These are phyloP conservation scores for Corythoichthys haematopterus DNA, from an alignment of 2,113 vertebrate species.

Conservation along the genomic window DNA sequence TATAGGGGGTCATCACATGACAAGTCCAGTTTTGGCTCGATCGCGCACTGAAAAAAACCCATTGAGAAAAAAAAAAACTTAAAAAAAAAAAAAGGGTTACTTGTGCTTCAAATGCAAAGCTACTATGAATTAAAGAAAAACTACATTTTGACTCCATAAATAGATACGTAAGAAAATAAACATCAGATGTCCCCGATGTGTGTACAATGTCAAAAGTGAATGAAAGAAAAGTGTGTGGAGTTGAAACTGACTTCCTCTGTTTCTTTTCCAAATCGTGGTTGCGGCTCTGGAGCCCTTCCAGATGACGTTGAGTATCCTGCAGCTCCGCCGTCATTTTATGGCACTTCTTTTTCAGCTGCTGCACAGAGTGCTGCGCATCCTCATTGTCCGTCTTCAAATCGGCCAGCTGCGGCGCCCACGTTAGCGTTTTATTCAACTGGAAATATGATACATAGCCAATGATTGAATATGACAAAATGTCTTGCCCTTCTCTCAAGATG, in stretches of 20 bases:
- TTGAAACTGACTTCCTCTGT: slow-evolving; percentile 82
- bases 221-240: not conserved
- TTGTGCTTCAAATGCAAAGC: no score
- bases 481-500: slow-evolving; percentile 87
- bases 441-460: not conserved
- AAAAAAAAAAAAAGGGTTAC: no score
- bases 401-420: slow-evolving; percentile 66
- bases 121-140: no score
- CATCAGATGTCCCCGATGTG: no score
- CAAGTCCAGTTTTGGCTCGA: no score
- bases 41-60: no score
- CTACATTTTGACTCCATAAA: no score
- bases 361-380: slow-evolving; percentile 85
- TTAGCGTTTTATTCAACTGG: not conserved
- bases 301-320: slow-evolving; percentile 94
- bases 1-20: no score
- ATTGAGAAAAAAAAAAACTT: no score
- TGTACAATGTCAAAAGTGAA: not conserved
- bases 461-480: not conserved
- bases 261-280: slow-evolving; percentile 98
- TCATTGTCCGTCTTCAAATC: slow-evolving; percentile 91
- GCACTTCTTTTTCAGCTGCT: slow-evolving; percentile 95
- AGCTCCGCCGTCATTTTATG: slow-evolving; percentile 86
- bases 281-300: slow-evolving; percentile 92
- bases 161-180: no score